Evolutionary conservation across 2,797 vertebrate species (phyloP), one percentile per base, ranked within the genome.

Genomic region (Spatula versicolor): DNA sequence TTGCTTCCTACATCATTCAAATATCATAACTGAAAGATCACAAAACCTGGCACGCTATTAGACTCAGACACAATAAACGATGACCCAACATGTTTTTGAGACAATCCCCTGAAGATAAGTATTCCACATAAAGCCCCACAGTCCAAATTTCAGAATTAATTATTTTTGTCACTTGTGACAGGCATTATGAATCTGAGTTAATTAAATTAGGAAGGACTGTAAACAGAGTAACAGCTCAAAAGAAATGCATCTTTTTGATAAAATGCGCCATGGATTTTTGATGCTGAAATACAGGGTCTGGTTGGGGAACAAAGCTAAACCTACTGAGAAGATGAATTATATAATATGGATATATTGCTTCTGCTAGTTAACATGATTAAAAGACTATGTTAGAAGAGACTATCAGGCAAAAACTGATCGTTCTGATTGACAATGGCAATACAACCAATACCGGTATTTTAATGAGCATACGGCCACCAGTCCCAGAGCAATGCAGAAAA

Each of bases 171-270:
- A 64, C 85, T 92, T 85, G 31, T 86, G 88, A 91, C 72, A 88
- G 50, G 80, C 62, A 88, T 88, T 83, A 95, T 92, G 85, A 93
- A 85, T 90, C 77, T 37, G 23, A 86, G 67, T 86, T 94, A 92
- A 95, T 95, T 83, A 30, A 55, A 74, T 88, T 85, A 95, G 41
- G 33, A 95, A 81, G 52, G 52, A 71, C 78, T 95, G 77, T 79
- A 96, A 92, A 94, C 71, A 94, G 41, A 93, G 69, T 48, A 90
- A 78, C 28, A 63, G 52, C 64, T 86, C 66, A 77, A 56, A 89
- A 68, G 71, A 92, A 92, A 95, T 31, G 35, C n/a, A 72, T 80
- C 13, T 84, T 69, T 88, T 56, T 78, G 28, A 78, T 72, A 73
- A 71, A 90, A 83, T 45, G 58, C 76, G 43, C 59, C 43, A 43